Base-by-base conservation (phyloP, 2,888 invertebrate species). In the Cynaeus angustus region DNA sequence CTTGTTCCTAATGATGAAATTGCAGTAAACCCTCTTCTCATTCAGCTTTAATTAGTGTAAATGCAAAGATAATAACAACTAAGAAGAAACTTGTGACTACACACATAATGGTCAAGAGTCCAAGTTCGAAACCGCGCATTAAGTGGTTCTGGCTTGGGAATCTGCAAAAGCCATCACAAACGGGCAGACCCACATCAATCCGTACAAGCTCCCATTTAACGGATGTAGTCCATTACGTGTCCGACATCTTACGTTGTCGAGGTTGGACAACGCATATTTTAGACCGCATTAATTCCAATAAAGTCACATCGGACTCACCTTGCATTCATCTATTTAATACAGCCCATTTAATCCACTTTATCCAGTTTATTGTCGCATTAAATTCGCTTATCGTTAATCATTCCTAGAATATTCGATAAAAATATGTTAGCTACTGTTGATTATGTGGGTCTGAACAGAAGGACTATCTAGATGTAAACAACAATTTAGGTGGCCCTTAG, bases 101-200 rank as follows among this genome's bases (percentile, higher is more conserved):
- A 61, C 14, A 53, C 50, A 16, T 65, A 59, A 66, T 43, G 65
- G 66, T 58, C 46, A 68, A 56, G 64, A 68, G 56, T 62, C 64
- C 38, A 12, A 43, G 55, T 48, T 33, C 46, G 45, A 55, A 33
- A 53, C 66, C 66, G 45, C 55, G 43, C 55, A 66, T 70, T 70
- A 61, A 70, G 69, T 58, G 70, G 69, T 71, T 71, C 69, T 65
- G 70, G 71, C 67, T 68, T 38, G 70, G 71, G 70, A 73, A 73
- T 71, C 71, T 73, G 73, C 65, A 68, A 71, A 73, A 73, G 69
- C 73, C 71, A 73, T 73, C 69, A 73, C 61, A 70, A 69, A 55
- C 55, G 56, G 66, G 66, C 71, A 69, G 69, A 71, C 73, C 73
- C 71, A 69, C 73, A 73, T 73, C 73, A 73, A 73, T 73, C 71